These are phyloP conservation scores for Chascanopsetta lugubris DNA, from an alignment of 2,113 vertebrate species.

Conservation along the genomic window DNA sequence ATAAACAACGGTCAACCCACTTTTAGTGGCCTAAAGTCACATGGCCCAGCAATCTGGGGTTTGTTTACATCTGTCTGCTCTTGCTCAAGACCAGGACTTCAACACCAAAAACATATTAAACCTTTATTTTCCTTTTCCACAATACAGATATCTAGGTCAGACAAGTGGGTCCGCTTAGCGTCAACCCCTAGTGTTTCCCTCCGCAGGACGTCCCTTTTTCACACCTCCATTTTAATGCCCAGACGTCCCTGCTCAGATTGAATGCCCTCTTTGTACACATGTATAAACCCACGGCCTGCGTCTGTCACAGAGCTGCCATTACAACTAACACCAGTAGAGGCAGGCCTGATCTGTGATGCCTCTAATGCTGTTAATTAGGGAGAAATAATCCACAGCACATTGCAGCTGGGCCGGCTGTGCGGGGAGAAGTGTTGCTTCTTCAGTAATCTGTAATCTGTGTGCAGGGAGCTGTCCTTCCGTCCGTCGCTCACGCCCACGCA, in stretches of 20 bases:
- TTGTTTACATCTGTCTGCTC: neutral
- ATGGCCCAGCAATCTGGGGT: too few relatives aligned
- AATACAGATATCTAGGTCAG: too few relatives aligned
- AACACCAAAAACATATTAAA: too few relatives aligned
- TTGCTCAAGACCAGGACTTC: too few relatives aligned
- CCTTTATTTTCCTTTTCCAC: too few relatives aligned
- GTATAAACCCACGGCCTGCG: neutral
- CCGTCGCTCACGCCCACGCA: conserved; percentile 22
- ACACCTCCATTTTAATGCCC: too few relatives aligned
- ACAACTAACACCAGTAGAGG: conserved; percentile 46
- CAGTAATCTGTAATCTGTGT: conserved; percentile 67
- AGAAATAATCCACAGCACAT: conserved; percentile 56
- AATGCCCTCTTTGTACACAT: too few relatives aligned
- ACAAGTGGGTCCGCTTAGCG: too few relatives aligned
- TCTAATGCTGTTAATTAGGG: conserved; percentile 51
- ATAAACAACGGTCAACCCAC: neutral
- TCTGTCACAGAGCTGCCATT: conserved; percentile 5
- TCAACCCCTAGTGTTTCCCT: too few relatives aligned
- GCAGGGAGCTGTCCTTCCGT: conserved; percentile 44
- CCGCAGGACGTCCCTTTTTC: too few relatives aligned
- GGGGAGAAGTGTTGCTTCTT: conserved; percentile 43
- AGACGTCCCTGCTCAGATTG: too few relatives aligned
- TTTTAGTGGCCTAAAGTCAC: neutral
- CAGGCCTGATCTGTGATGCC: conserved; percentile 31
- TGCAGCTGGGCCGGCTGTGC: conserved; percentile 46